Conservation (phyloP, 2,113 vertebrate species). For the Salminus brasiliensis region DNA sequence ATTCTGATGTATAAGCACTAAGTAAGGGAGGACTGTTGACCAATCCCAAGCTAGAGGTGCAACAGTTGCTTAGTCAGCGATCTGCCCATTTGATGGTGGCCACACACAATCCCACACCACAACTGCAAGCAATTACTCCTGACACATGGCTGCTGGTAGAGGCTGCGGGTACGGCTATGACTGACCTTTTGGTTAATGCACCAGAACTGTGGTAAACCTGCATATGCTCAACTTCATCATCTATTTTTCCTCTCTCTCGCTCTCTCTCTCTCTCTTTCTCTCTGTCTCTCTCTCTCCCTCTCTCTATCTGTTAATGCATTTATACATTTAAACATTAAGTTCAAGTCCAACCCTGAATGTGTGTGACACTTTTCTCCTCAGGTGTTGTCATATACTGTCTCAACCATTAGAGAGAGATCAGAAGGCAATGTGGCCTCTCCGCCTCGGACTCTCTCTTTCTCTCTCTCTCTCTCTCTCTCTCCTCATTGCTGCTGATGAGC, state of each 20-base stretch:
- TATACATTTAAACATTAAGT: neutral
- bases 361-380: neutral
- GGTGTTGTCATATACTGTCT: conserved; percentile 5
- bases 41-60: conserved; percentile 55
- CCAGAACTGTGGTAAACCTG: conserved; percentile 36
- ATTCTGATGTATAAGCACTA: conserved; percentile 65
- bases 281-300: neutral
- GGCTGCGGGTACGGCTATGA: conserved; percentile 7
- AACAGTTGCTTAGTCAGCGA: conserved; percentile 64
- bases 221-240: conserved; percentile 5
- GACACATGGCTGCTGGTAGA: conserved; percentile 36
- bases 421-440: conserved; percentile 12
- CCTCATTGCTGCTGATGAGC: conserved; percentile 44
- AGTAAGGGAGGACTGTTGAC: conserved; percentile 54
- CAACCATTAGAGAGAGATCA: neutral
- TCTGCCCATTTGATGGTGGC: conserved; percentile 47
- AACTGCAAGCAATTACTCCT: conserved; percentile 70
- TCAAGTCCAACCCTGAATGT: neutral
- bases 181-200: conserved; percentile 35
- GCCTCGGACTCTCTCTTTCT: too few species aligned
- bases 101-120: conserved; percentile 59
- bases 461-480: too few species aligned
- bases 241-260: conserved; percentile 14
- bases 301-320: neutral
- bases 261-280: neutral